phyloP scores from a whole-genome alignment of 1,140 invertebrate species.

The Eumeta japonica region DNA sequence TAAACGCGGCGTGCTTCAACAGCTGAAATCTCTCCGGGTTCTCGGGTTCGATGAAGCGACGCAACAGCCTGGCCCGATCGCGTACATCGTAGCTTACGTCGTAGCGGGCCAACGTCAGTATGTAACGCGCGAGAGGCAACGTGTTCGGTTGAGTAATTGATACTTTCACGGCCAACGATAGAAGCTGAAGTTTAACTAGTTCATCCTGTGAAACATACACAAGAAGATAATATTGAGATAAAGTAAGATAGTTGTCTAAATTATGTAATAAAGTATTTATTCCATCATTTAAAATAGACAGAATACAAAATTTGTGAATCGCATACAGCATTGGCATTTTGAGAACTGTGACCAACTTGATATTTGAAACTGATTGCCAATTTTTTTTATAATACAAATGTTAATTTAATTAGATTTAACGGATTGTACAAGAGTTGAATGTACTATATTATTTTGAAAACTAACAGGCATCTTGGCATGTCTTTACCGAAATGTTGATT shows the following conservation, averaged over 20 bases:
- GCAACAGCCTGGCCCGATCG: slow-evolving; percentile 86
- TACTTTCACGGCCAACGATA: slow-evolving; percentile 94
- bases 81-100: slow-evolving; percentile 98
- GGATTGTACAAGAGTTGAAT: too few relatives aligned
- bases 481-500: too few relatives aligned
- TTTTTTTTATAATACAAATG: neutral
- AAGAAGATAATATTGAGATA: neutral
- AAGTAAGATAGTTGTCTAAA: neutral
- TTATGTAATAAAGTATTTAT: neutral
- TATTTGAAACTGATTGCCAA: neutral
- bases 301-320: slow-evolving; percentile 65
- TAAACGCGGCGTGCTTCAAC: slow-evolving; percentile 71
- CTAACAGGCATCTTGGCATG: too few relatives aligned
- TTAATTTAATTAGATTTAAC: too few relatives aligned
- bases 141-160: slow-evolving; percentile 90
- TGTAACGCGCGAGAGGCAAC: slow-evolving; percentile 85
- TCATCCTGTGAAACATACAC: slow-evolving; percentile 71
- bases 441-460: too few relatives aligned
- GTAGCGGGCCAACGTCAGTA: slow-evolving; percentile 95
- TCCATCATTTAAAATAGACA: slow-evolving; percentile 60
- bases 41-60: slow-evolving; percentile 74
- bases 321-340: neutral
- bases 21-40: slow-evolving; percentile 59
- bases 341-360: neutral
- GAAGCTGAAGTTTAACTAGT: slow-evolving; percentile 93